Conservation (phyloP, 2,888 invertebrate species). For the Isotomurus palustris region DNA sequence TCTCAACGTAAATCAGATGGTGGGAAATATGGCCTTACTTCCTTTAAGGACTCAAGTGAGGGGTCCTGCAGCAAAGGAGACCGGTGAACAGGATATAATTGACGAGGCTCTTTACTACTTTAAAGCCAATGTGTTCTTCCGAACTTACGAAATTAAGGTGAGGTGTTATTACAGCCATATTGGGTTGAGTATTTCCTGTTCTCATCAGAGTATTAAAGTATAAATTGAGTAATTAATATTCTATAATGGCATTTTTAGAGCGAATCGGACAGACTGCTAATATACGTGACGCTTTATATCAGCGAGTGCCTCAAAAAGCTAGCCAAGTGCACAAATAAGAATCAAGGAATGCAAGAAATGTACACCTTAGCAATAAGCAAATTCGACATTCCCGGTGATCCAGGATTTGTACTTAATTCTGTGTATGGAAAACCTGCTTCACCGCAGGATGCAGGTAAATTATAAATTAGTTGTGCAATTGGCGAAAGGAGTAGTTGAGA, state of each 20-base stretch:
- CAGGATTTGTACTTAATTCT: constrained; percentile 89
- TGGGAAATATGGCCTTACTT: constrained; percentile 90
- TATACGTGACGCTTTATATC: constrained; percentile 94
- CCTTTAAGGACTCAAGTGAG: constrained; percentile 85
- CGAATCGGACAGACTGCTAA: constrained; percentile 91
- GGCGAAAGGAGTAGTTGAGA: not conserved
- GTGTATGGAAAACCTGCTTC: constrained; percentile 84
- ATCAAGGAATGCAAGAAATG: constrained; percentile 91
- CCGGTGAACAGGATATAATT: constrained; percentile 79
- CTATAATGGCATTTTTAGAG: constrained; percentile 60
- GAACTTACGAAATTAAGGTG: constrained; percentile 97
- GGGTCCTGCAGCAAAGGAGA: constrained; percentile 78
- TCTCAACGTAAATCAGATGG: constrained; percentile 63
- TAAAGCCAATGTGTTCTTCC: constrained; percentile 98
- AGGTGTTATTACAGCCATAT: constrained; percentile 11
- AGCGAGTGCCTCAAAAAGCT: constrained; percentile 94
- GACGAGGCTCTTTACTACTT: constrained; percentile 97
- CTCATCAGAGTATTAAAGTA: not conserved
- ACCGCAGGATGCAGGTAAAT: constrained; percentile 71
- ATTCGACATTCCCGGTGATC: constrained; percentile 94
- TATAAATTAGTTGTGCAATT: not conserved
- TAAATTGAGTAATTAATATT: not conserved
- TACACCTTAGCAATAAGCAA: constrained; percentile 88
- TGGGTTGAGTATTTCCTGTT: not conserved
- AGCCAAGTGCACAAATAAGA: constrained; percentile 83